Base-by-base conservation (phyloP, 1,140 invertebrate genomes). In the Thrips palmi region DNA sequence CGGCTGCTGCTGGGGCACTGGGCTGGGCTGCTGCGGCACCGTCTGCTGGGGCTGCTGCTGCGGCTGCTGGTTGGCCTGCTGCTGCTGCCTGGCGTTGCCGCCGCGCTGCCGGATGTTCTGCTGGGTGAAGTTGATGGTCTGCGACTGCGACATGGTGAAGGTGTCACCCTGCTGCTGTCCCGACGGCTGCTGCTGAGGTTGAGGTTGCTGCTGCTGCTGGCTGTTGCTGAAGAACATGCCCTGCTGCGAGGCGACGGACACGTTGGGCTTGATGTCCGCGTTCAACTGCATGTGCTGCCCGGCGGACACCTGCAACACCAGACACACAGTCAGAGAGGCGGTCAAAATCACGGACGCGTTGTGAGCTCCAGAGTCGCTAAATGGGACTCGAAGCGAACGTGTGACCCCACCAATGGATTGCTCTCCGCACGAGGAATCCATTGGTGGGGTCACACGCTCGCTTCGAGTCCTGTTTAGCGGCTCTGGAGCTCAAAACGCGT, bases 81-180 rank as follows among this genome's bases (percentile, higher is more conserved):
- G 39, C 24, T 40, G 39, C n/a, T 40, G 39, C 30, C n/a, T 34
- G 48, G 52, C 45, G 19, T 55, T 51, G 14, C 56, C 52, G 30
- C 61, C 62, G 28, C 64, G 47, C 42, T 64, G 64, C 46, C 66
- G 53, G 31, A 71, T 53, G 39, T 65, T 69, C 43, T 81, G 77
- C 51, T 83, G 79, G 4, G 75, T 75, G 50, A 86, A 80, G 52
- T 82, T 84, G 47, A 87, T 79, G 37, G 76, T 80, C 57, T 82
- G 78, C 31, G 75, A 75, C 57, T 82, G 78, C 3, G 75, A 75
- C 42, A 81, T 69, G 12, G 74, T 73, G 39, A 58, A 62, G 7
- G 69, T 65, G 42, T 77, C 74, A 44, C 63, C 65, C 45, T 67
- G 37, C n/a, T n/a, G n/a, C n/a, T n/a, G n/a, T n/a, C n/a, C n/a